These are phyloP conservation scores for Sylvia atricapilla DNA, from an alignment of 2,113 vertebrate genomes.

Conservation along the genomic window DNA sequence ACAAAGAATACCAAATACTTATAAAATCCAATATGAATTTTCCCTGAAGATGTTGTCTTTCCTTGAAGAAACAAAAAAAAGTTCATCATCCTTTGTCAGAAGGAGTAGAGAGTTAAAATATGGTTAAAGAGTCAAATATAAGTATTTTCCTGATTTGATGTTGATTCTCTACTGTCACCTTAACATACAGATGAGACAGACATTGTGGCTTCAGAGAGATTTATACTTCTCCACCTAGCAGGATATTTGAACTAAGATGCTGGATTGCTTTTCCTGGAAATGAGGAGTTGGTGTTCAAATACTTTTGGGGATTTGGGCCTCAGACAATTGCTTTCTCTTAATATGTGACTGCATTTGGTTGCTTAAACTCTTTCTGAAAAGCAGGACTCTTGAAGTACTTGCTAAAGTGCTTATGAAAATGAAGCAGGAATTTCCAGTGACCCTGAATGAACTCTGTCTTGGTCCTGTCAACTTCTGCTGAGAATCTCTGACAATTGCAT, in stretches of 20 bases:
- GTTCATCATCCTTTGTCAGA: neutral
- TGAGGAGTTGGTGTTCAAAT: neutral
- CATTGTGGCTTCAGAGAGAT: neutral
- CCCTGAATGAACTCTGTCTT: constrained; percentile 7
- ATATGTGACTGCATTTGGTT: neutral
- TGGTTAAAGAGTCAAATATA: neutral
- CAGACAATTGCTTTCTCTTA: neutral
- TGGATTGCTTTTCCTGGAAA: neutral
- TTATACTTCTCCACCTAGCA: neutral
- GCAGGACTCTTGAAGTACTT: neutral
- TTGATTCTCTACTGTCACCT: neutral
- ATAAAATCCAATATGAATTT: neutral
- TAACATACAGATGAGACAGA: neutral
- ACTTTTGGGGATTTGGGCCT: neutral
- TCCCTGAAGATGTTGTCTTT: neutral
- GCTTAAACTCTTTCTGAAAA: neutral
- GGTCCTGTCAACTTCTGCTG: neutral
- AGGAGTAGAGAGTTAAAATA: neutral
- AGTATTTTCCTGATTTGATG: neutral
- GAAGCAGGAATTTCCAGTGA: constrained; percentile 5
- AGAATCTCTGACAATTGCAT: constrained; percentile 24
- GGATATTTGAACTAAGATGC: neutral
- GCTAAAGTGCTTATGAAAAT: constrained; percentile 13
- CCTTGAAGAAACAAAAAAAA: neutral
- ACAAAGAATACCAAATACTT: neutral